Percentiles rank a stretch among this genome's conserved stretches.
Conservation (phyloP, 1,140 invertebrate species). For the Hylyphantes graminicola region DNA sequence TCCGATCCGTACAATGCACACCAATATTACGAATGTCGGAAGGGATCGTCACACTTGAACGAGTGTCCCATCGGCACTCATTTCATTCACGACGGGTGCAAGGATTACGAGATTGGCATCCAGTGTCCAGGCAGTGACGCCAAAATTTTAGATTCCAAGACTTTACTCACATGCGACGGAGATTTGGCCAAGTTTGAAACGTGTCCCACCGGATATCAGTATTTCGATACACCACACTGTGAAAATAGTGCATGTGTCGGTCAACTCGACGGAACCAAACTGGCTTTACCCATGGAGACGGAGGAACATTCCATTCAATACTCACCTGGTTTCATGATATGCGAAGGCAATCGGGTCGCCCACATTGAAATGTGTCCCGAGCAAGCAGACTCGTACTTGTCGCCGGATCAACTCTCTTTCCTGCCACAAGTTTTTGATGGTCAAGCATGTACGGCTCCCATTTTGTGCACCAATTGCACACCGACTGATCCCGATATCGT, state of each 20-base stretch:
- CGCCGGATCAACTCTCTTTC: neutral
- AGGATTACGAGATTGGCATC: neutral
- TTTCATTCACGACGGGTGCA: neutral
- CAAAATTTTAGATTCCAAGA: neutral
- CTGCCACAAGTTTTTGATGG: constrained; percentile 23
- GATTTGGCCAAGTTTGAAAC: neutral
- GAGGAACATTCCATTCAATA: neutral
- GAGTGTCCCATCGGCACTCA: neutral
- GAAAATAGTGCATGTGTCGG: neutral
- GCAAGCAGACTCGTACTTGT: neutral
- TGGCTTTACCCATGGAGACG: neutral
- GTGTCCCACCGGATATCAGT: neutral
- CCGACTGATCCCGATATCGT: neutral
- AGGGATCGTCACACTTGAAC: neutral
- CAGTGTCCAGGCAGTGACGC: neutral
- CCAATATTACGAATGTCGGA: neutral
- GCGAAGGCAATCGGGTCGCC: neutral
- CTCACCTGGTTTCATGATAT: constrained; percentile 1
- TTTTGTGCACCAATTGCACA: constrained; percentile 1
- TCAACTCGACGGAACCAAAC: neutral
- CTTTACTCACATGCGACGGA: neutral
- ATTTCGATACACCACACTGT: neutral
- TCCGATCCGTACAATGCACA: neutral
- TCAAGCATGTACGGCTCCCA: neutral
- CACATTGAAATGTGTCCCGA: neutral